These are phyloP conservation scores for Gila orcuttii DNA, from an alignment of 2,113 vertebrate genomes.

Conservation along the genomic window DNA sequence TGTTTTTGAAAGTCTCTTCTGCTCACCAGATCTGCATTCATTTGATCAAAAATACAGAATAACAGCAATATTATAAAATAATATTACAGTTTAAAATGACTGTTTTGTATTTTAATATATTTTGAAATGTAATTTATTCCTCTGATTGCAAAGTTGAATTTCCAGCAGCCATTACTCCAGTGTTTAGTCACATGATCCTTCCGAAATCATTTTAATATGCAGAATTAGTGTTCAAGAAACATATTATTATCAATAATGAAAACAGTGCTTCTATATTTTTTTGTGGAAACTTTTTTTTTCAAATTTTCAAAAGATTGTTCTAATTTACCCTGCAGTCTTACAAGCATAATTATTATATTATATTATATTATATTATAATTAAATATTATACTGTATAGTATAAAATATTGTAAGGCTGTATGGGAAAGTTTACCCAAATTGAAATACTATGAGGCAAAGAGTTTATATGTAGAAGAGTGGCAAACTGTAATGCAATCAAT, in stretches of 20 bases:
- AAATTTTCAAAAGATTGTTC: no score
- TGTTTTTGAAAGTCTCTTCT: background rate
- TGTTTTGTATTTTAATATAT: background rate
- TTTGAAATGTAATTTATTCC: background rate
- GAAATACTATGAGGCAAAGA: background rate
- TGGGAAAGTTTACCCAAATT: no score
- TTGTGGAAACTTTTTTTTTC: fast-evolving
- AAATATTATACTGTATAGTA: no score
- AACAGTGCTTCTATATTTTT: background rate
- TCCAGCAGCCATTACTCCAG: background rate
- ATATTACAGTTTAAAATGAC: background rate
- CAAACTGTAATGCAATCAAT: no score
- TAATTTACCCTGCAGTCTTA: no score
- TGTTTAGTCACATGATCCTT: background rate
- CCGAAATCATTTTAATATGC: background rate
- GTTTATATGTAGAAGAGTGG: background rate
- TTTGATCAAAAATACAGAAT: background rate
- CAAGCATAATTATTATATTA: no score
- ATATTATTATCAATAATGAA: background rate
- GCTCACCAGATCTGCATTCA: background rate
- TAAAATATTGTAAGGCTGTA: no score
- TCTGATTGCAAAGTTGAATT: background rate
- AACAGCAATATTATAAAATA: background rate
- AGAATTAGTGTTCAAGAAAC: background rate
- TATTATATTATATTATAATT: no score